Base-by-base conservation (phyloP, 2,797 vertebrate species). In the Enoplosus armatus region DNA sequence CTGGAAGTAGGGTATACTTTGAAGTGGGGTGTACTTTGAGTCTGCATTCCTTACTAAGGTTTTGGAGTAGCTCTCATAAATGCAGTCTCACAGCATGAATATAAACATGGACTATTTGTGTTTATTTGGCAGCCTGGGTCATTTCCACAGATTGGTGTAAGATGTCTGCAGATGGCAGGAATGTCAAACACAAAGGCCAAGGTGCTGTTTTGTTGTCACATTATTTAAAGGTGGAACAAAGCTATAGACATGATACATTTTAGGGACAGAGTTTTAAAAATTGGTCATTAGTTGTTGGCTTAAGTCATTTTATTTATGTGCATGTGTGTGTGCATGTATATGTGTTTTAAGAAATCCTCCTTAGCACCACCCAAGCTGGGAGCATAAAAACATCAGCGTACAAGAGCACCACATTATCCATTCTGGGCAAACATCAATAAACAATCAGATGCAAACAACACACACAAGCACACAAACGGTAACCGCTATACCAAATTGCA, bases 371-470 rank as follows among this genome's bases (percentile, higher is more conserved):
- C 58, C 12, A 39, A 48, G 31, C 35, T 14, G 4, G 6, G 50
- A 54, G 50, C 24, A 54, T 54, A 41, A 41, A 27, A 54, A 22
- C 11, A 22, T 37, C 48, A 26, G 35, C 59, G 33, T 39, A 64
- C 51, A 39, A 50, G 14, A 24, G 31, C 55, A 43, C 22, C 47
- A 26, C 51, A 43, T 68, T 41, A 39, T 61, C 41, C 12, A 50
- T 60, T 51, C 29, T 35, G 24, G 26, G 20, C 22, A 68, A 41
- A 67, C 11, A 61, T 16, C 43, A 18, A 41, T 11, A 51, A 45
- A 61, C 50, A 76, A 61, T 50, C 66, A 51, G 56, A 78, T 65
- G 43, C 68, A 76, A 45, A 29, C 56, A 43, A 50, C 47, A 48
- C 35, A 72, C 79, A 73, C 14, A 54, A 31, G 50, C 58, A 51